These are phyloP conservation scores for Tenthredo scrophulariae DNA, from an alignment of 2,888 invertebrate genomes.

Conservation along the genomic window DNA sequence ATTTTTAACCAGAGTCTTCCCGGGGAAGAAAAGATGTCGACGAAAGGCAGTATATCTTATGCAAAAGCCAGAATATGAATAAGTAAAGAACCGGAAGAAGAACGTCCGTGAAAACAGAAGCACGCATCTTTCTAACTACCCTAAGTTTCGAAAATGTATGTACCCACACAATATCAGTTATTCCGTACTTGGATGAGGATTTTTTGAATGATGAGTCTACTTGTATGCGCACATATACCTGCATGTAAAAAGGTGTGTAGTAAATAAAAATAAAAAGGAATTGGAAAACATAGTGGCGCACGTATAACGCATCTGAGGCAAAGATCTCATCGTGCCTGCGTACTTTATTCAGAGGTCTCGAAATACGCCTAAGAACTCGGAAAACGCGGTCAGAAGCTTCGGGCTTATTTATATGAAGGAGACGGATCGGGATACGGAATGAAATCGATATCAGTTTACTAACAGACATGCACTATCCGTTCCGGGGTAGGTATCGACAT, in stretches of 20 bases:
- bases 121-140: not conserved
- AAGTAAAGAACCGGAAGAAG: not conserved
- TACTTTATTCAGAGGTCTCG: conserved; percentile 35
- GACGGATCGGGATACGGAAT: conserved; percentile 21
- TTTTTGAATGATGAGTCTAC: not conserved
- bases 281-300: conserved; percentile 27
- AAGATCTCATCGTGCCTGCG: conserved; percentile 24
- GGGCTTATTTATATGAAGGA: conserved; percentile 2
- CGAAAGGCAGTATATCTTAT: conserved; percentile 35
- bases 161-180: not conserved
- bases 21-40: conserved; percentile 16
- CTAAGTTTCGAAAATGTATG: not conserved
- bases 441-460: conserved; percentile 24
- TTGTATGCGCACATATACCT: not conserved
- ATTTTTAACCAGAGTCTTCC: not conserved
- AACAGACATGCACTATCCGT: not conserved
- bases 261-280: conserved; percentile 39
- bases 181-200: not conserved
- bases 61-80: conserved; percentile 36
- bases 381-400: conserved; percentile 4
- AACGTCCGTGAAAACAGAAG: conserved; percentile 3
- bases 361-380: conserved; percentile 14
- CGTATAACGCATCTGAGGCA: conserved; percentile 21
- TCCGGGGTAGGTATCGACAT: not conserved
- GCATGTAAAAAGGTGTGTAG: not conserved